Percentiles rank a stretch among this genome's conserved stretches.
Evolutionary conservation across 2,113 vertebrate genomes (phyloP).

Genomic region (Scomber japonicus): DNA sequence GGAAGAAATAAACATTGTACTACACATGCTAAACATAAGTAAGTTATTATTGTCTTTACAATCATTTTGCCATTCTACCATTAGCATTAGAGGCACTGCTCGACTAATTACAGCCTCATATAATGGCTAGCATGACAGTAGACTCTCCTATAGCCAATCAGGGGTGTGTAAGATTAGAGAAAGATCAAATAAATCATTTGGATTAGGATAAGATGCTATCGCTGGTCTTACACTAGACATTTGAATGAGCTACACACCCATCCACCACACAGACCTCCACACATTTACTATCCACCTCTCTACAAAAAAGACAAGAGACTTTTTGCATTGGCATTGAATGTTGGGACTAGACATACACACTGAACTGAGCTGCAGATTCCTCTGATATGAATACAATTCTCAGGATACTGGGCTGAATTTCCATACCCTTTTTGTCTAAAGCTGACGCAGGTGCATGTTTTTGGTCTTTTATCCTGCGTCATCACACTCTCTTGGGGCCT

Average conservation of each 20-base stretch:
- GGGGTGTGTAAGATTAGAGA: too few relatives aligned
- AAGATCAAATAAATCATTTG: too few relatives aligned
- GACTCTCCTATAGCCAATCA: too few relatives aligned
- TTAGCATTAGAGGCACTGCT: too few relatives aligned
- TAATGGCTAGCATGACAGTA: too few relatives aligned
- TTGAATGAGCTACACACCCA: not conserved
- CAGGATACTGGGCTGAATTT: not conserved
- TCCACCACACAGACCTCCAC: not conserved
- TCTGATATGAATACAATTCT: not conserved
- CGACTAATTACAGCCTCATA: too few relatives aligned
- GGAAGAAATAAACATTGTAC: too few relatives aligned
- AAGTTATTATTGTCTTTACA: too few relatives aligned
- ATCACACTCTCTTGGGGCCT: conserved; percentile 22
- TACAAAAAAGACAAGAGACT: not conserved
- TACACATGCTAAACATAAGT: too few relatives aligned
- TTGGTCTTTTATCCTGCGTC: conserved; percentile 24
- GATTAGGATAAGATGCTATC: too few relatives aligned
- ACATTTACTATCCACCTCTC: not conserved
- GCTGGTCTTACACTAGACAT: not conserved
- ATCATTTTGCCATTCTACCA: too few relatives aligned
- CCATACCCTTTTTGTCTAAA: not conserved
- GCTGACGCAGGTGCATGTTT: not conserved
- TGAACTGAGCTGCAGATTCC: not conserved
- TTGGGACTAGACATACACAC: not conserved
- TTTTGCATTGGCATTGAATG: not conserved